These are phyloP conservation scores for Spermophilus dauricus DNA, from an alignment of 2,113 vertebrate species.

Conservation along the genomic window DNA sequence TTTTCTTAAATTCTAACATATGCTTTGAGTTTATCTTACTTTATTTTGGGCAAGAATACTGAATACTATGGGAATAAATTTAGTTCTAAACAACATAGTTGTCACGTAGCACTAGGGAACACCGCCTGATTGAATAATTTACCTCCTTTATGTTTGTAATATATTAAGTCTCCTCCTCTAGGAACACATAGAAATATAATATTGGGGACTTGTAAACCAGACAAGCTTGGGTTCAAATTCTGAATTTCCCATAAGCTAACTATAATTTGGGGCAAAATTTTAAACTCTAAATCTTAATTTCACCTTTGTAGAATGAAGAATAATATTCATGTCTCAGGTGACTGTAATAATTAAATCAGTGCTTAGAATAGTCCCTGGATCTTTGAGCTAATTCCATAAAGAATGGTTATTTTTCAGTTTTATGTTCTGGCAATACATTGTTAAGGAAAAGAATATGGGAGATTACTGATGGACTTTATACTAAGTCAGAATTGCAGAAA, in stretches of 20 bases:
- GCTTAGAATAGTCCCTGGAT: neutral
- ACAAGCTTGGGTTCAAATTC: neutral
- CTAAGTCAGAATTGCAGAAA: conserved; percentile 17
- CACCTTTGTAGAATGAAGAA: neutral
- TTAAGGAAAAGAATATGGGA: neutral
- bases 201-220: neutral
- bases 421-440: conserved; percentile 5
- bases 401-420: conserved; percentile 22
- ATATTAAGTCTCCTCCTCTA: neutral
- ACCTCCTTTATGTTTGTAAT: neutral
- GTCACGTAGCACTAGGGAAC: conserved; percentile 35
- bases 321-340: neutral
- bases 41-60: conserved; percentile 71
- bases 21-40: conserved; percentile 68
- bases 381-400: conserved; percentile 15
- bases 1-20: conserved; percentile 44
- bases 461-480: neutral
- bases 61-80: conserved; percentile 58
- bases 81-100: conserved; percentile 58
- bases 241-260: neutral
- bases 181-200: neutral
- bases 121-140: conserved; percentile 22
- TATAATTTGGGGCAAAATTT: neutral
- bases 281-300: conserved; percentile 17
- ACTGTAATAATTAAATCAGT: conserved; percentile 28